These are phyloP conservation scores for Garrulus glandarius DNA, from an alignment of 2,797 vertebrate genomes.

Conservation along the genomic window DNA sequence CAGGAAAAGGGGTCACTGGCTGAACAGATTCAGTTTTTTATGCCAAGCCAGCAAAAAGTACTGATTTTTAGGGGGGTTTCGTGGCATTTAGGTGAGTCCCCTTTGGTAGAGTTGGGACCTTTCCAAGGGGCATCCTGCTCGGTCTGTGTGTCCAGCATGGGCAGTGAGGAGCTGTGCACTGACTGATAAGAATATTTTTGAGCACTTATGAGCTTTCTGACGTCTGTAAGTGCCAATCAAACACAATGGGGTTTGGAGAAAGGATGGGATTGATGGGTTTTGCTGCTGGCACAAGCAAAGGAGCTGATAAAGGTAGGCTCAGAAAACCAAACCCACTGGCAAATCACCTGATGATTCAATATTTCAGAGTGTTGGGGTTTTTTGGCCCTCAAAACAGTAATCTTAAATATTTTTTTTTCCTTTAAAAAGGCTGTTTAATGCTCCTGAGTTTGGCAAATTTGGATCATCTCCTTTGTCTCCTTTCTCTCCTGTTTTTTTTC, in stretches of 20 bases:
- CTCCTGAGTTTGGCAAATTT: not conserved
- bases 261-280: not conserved
- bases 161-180: not conserved
- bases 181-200: not conserved
- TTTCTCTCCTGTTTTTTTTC: not conserved
- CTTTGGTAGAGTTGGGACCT: not conserved
- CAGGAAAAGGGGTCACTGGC: too few species aligned
- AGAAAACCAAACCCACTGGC: not conserved
- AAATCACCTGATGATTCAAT: not conserved
- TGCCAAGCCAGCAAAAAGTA: not conserved
- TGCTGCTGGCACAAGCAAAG: not conserved
- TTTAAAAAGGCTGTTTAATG: not conserved
- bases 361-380: not conserved
- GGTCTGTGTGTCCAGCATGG: not conserved
- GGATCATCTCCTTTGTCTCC: not conserved
- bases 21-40: not conserved
- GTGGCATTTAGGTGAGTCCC: not conserved
- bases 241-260: not conserved
- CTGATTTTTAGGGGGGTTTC: not conserved
- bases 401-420: not conserved
- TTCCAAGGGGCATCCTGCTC: not conserved
- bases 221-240: not conserved
- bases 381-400: not conserved
- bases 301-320: not conserved
- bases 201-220: not conserved